Base-by-base conservation (phyloP, 2,888 invertebrate genomes). In the Tenthredo notha region DNA sequence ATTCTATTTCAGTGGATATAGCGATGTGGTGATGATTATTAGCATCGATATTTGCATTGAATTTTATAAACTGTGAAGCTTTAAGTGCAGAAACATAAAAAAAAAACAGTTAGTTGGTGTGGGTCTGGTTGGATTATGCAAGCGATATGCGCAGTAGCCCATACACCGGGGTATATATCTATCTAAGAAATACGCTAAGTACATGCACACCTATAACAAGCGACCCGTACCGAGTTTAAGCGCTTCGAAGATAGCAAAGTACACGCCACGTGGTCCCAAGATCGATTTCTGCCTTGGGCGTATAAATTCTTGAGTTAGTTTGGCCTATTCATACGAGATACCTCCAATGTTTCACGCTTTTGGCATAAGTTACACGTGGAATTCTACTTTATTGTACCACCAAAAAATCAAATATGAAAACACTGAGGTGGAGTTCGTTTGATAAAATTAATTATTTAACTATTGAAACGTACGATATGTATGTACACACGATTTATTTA, bases 201-300 rank as follows among this genome's bases (percentile, higher is more conserved):
- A 61, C 12, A 61, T 25, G 12, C 2, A 40, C 70, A 40, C 25
- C 15, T 21, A 29, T 29, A 47, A 77, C 50, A 25, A 77, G 47
- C 25, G 15, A 50, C 21, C 15, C 75, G 15, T 77, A 21, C 70
- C 6, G 12, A 43, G 21, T n/a, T 74, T 74, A 29, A 50, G 75
- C 50, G 15, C 50, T 40, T 29, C 29, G 47, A 10, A 37, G 78
- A 37, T 50, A 50, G 43, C n/a, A 12, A 50, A 6, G 50, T 50
- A 47, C 75, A 50, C 15, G 61, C 58, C 78, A 80, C 61, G 61
- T 80, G 80, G 58, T 61, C 58, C 37, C 25, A 40, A 40, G 80
- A 80, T 80, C 80, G 80, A 80, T 80, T 80, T 10, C 40, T 80
- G 58, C 80, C 80, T 61, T 54, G 77, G 77, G 77, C 54, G 77